A percentile compares a stretch with the other conserved stretches of the same genome.
These are phyloP conservation scores for Heliocidaris erythrogramma DNA, from an alignment of 35 echinoderm and acorn worm species.

Conservation along the genomic window DNA sequence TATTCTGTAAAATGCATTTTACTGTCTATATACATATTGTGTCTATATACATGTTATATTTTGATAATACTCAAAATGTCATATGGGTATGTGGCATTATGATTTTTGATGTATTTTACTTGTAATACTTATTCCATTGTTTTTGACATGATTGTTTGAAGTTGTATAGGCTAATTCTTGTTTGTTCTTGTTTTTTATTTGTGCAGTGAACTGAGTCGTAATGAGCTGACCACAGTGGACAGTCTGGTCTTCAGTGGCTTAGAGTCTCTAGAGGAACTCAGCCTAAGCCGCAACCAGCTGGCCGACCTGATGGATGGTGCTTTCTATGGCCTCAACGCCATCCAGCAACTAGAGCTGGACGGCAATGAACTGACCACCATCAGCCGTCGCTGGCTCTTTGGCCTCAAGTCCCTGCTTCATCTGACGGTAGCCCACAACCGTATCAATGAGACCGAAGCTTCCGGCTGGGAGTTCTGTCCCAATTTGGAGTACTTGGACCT, in stretches of 20 bases:
- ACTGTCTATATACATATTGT: too few species aligned
- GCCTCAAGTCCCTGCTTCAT: constrained; percentile 58
- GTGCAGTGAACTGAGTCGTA: constrained; percentile 17
- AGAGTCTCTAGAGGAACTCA: constrained; percentile 55
- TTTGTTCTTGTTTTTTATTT: background rate
- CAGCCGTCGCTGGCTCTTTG: constrained; percentile 84
- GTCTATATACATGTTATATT: too few species aligned
- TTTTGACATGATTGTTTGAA: background rate
- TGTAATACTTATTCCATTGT: background rate
- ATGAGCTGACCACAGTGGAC: constrained; percentile 52
- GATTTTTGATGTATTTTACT: background rate
- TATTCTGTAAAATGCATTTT: background rate
- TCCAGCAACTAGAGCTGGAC: constrained; percentile 67
- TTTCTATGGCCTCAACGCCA: constrained; percentile 78
- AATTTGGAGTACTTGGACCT: constrained; percentile 67
- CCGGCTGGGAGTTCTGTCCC: constrained; percentile 77
- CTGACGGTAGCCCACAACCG: constrained; percentile 69
- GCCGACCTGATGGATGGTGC: constrained; percentile 70
- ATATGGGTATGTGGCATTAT: too few species aligned
- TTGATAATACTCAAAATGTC: too few species aligned
- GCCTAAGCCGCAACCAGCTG: constrained; percentile 72
- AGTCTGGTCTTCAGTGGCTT: constrained; percentile 74
- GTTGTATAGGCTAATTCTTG: background rate
- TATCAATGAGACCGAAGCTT: constrained; percentile 69
- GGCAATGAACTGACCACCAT: constrained; percentile 71